Evolutionary conservation across 2,797 vertebrate genomes (phyloP).

Genomic region (Nyctalus aviator): DNA sequence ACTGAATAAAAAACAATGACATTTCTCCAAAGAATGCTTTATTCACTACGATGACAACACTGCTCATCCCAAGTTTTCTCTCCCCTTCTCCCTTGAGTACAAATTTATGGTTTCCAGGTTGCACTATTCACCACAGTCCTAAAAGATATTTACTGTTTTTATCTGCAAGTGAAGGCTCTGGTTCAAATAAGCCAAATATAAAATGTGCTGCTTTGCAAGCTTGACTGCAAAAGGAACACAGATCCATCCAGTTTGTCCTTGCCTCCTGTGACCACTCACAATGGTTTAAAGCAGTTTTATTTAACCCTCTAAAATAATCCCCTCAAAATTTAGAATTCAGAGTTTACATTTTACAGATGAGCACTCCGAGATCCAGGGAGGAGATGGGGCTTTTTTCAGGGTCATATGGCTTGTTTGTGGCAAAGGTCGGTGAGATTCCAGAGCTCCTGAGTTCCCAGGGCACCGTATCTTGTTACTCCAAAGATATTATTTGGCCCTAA

Average conservation of each 20-base stretch:
- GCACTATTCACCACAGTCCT: neutral
- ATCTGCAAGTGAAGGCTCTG: conserved; percentile 16
- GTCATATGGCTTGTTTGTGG: neutral
- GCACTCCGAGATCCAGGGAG: neutral
- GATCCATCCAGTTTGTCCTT: neutral
- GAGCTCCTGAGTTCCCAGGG: neutral
- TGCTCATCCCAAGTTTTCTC: neutral
- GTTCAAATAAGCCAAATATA: conserved; percentile 26
- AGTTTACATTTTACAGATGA: neutral
- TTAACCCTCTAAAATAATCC: neutral
- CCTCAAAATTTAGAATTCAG: neutral
- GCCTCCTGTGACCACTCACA: neutral
- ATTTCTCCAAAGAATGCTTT: neutral
- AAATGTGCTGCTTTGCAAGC: conserved; percentile 29
- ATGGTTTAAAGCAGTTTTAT: neutral
- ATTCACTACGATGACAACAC: neutral
- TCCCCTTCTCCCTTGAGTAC: neutral
- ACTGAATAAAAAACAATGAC: neutral
- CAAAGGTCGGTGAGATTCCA: neutral
- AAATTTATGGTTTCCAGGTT: conserved; percentile 10
- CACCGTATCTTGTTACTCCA: neutral
- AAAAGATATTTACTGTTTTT: conserved; percentile 32
- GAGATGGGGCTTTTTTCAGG: neutral
- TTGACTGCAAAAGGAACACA: neutral
- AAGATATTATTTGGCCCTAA: neutral